These are phyloP conservation scores for Tillus elongatus DNA, from an alignment of 2,888 invertebrate species.

Conservation along the genomic window DNA sequence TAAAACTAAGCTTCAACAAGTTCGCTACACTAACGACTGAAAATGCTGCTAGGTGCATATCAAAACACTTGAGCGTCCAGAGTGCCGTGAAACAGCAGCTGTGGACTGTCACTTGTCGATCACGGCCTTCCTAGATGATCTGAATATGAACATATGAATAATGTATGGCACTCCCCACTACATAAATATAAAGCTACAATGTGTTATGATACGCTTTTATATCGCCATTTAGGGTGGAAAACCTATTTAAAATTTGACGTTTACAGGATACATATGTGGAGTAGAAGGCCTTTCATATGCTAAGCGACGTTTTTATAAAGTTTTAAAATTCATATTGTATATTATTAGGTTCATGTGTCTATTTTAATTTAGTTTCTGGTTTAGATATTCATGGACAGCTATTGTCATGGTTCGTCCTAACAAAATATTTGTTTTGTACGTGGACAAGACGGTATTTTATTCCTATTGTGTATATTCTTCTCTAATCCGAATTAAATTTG, in stretches of 20 bases:
- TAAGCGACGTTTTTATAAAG: conserved; percentile 34
- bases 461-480: too few relatives aligned
- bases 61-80: conserved; percentile 37
- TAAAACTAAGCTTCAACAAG: too few relatives aligned
- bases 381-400: too few relatives aligned
- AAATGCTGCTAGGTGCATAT: conserved; percentile 25
- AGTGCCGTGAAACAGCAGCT: conserved; percentile 42
- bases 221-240: conserved; percentile 41
- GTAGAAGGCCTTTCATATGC: conserved; percentile 37
- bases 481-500: too few relatives aligned
- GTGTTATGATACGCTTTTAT: conserved; percentile 40
- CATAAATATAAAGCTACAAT: conserved; percentile 33
- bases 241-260: conserved; percentile 42
- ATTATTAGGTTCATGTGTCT: conserved; percentile 28
- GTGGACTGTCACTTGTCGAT: conserved; percentile 43
- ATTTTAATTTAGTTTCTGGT: too few relatives aligned
- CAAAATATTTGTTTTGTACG: too few relatives aligned
- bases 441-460: too few relatives aligned
- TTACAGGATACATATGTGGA: conserved; percentile 38
- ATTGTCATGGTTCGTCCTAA: too few relatives aligned
- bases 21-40: too few relatives aligned
- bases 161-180: conserved; percentile 36
- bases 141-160: conserved; percentile 38
- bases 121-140: conserved; percentile 35
- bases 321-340: conserved; percentile 34